These are phyloP conservation scores for Panthera leo DNA, from an alignment of 2,113 vertebrate genomes.

Conservation along the genomic window DNA sequence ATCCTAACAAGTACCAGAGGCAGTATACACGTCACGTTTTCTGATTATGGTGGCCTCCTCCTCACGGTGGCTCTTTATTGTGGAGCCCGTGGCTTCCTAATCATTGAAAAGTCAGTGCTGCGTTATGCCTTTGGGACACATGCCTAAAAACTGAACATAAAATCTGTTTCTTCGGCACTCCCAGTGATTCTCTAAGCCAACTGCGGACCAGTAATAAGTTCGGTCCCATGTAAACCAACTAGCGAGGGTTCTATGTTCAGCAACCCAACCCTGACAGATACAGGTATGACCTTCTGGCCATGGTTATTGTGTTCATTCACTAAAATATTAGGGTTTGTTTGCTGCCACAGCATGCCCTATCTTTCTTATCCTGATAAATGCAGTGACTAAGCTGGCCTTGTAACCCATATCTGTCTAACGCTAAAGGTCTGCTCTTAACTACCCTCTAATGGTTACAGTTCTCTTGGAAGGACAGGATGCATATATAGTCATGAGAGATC, in stretches of 20 bases:
- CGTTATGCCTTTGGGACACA: background rate
- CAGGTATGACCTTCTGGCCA: background rate
- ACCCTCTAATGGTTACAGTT: background rate
- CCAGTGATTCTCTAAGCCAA: background rate
- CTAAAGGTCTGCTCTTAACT: background rate
- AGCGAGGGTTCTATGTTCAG: background rate
- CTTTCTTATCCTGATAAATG: background rate
- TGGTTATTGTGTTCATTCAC: background rate
- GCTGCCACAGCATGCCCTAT: background rate
- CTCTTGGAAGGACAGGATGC: background rate
- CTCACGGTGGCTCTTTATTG: accelerated
- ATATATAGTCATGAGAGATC: background rate
- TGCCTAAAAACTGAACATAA: background rate
- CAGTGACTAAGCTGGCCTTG: background rate
- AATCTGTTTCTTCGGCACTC: background rate
- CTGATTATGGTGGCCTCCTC: background rate
- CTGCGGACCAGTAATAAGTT: background rate
- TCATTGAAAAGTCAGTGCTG: background rate
- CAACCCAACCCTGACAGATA: background rate
- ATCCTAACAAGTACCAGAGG: background rate
- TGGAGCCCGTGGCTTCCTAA: background rate
- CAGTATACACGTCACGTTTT: background rate
- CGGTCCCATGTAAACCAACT: background rate
- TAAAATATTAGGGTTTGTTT: background rate
- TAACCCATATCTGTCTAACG: background rate